phyloP scores from a whole-genome alignment of 92 coral and sea anemone genomes.

The Metridium senile region DNA sequence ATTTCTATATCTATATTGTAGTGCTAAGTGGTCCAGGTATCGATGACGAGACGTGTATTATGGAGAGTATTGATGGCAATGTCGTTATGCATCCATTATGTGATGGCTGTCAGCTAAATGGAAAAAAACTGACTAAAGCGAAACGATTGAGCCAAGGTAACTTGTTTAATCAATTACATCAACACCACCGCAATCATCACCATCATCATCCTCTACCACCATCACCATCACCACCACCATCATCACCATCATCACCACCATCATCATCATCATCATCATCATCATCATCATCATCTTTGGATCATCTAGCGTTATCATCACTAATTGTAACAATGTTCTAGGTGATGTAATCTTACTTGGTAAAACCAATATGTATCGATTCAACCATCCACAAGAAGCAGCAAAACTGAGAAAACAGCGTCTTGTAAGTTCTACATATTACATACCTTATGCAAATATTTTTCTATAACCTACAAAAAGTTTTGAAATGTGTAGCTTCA shows the following conservation, averaged over 20 bases:
- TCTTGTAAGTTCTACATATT: slow-evolving; percentile 77
- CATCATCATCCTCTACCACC: too few relatives aligned
- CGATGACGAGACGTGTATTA: slow-evolving; percentile 88
- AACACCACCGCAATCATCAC: background rate
- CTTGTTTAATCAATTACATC: slow-evolving; percentile 1
- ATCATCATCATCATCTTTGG: too few relatives aligned
- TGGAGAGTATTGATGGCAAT: slow-evolving; percentile 93
- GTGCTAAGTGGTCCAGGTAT: slow-evolving; percentile 95
- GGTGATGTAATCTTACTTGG: slow-evolving; percentile 95
- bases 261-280: too few relatives aligned
- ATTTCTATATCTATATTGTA: too few relatives aligned
- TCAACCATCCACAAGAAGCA: slow-evolving; percentile 98
- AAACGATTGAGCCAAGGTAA: slow-evolving; percentile 85
- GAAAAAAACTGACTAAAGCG: slow-evolving; percentile 70
- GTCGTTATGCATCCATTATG: slow-evolving; percentile 89
- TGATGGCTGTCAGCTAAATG: slow-evolving; percentile 79
- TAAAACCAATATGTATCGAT: slow-evolving; percentile 94
- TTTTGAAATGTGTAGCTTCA: too few relatives aligned
- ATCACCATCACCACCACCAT: too few relatives aligned
- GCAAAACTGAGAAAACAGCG: slow-evolving; percentile 94
- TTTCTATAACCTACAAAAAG: too few relatives aligned
- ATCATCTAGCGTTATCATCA: too few relatives aligned
- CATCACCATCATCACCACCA: too few relatives aligned
- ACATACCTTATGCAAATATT: background rate
- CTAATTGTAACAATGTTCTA: too few relatives aligned